phyloP scores from a whole-genome alignment of 1,140 invertebrate genomes.

The Bombus affinis region DNA sequence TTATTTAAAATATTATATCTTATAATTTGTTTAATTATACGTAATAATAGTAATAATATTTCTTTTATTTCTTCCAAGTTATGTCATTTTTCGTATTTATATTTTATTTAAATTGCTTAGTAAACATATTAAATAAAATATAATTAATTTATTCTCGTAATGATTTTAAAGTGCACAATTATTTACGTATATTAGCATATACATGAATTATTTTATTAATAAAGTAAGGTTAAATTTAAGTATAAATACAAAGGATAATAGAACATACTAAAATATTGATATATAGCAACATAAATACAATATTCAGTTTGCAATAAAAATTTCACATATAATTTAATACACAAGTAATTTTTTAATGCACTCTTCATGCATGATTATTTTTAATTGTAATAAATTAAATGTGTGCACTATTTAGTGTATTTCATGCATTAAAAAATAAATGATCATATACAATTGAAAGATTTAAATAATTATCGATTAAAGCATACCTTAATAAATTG shows the following conservation, averaged over 20 bases:
- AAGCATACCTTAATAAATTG: constrained; percentile 40
- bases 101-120: background rate
- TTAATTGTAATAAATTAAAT: background rate
- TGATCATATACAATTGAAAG: no score
- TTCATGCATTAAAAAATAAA: background rate
- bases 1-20: background rate
- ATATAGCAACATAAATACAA: no score
- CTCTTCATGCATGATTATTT: background rate
- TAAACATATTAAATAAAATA: background rate
- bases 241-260: background rate
- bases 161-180: background rate
- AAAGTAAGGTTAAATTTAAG: background rate
- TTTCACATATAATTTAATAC: background rate
- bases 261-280: background rate
- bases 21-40: background rate
- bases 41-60: constrained; percentile 15
- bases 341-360: background rate
- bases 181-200: background rate
- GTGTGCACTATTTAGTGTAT: background rate
- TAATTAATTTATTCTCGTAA: background rate
- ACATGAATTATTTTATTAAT: background rate
- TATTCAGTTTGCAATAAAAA: background rate
- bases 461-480: constrained; percentile 17
- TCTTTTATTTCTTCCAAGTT: background rate
- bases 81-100: background rate